Percentiles rank a stretch among this genome's conserved stretches.
Evolutionary conservation across 30 jellyfish, hydroid and myxozoan species (phyloP).

Genomic region (Turritopsis rubra): DNA sequence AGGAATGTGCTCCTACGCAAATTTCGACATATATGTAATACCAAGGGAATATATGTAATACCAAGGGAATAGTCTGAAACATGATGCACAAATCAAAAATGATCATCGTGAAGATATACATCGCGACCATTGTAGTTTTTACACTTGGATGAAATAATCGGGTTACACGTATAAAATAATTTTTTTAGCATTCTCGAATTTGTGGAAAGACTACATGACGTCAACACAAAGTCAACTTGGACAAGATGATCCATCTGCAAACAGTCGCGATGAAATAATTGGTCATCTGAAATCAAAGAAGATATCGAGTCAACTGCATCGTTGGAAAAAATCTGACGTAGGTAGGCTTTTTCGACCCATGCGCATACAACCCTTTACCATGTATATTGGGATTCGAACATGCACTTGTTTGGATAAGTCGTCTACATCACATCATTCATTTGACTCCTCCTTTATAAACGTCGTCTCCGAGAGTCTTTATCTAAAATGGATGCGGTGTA

Average conservation of each 20-base stretch:
- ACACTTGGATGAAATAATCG: too few relatives aligned
- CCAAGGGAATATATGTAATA: too few relatives aligned
- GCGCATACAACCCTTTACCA: conserved; percentile 7
- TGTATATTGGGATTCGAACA: neutral
- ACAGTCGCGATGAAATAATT: conserved; percentile 32
- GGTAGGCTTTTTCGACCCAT: conserved; percentile 36
- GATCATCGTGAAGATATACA: too few relatives aligned
- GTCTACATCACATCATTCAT: neutral
- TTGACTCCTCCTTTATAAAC: neutral
- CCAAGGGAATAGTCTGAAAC: too few relatives aligned
- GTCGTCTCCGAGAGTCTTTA: neutral
- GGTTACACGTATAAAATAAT: too few relatives aligned
- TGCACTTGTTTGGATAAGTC: neutral
- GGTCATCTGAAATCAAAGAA: neutral
- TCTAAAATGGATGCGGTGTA: neutral
- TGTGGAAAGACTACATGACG: conserved; percentile 27
- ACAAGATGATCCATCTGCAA: conserved; percentile 69
- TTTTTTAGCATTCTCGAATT: conserved; percentile 27
- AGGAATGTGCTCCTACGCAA: too few relatives aligned
- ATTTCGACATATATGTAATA: too few relatives aligned
- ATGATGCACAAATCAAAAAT: too few relatives aligned
- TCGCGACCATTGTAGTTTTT: too few relatives aligned
- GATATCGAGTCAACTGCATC: conserved; percentile 11
- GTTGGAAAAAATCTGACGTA: conserved; percentile 36
- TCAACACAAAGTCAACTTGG: conserved; percentile 91